Evolutionary conservation across 1,140 invertebrate species (phyloP), one percentile per base, ranked within the genome.

Genomic region (Matsumurasca onukii): DNA sequence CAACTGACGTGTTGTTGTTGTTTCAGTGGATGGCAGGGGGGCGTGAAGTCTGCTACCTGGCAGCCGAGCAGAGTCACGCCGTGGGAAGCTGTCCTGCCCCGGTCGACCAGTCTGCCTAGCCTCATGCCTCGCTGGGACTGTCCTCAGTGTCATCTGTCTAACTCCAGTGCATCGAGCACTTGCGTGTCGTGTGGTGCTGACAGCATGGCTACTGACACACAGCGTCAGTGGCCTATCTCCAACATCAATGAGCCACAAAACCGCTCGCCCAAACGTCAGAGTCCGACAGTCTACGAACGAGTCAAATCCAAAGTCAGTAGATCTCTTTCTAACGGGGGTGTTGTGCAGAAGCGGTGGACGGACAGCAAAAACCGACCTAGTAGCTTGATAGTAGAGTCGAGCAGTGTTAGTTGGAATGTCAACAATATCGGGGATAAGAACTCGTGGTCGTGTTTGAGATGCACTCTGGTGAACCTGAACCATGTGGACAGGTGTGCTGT

Each of bases 381-480:
- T 55, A 76, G 72, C 76, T 67, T 73, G 13, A 49, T 73, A 31
- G 57, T 68, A 15, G 69, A 70, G 57, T 69, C 55, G 24, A 70
- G 25, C 5, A 55, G 31, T 55, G 30, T 66, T 15, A 68, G 61
- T 24, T 71, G 79, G 78, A 15, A 81, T 79, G 5, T 81, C 77
- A 70, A 65, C 81, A 5, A 77, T 79, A 62, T 79, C 79, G 2
- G 49, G 25, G 74, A 78, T 15, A 77, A 79, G 25, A 76, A 75
- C n/a, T 77, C 80, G 2, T 87, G 86, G 86, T 82, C 81, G 59
- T 87, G 86, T 72, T 81, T 82, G 64, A 79, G 83, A 69, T 87
- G 86, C 70, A 87, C 85, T 2, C 78, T 86, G 20, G 80, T 84
- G 52, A 87, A 87, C 76, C 69, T 77, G 30, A 75, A 78, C 15